Conservation (phyloP, 2,797 vertebrate species). For the Ambastaia sidthimunki region DNA sequence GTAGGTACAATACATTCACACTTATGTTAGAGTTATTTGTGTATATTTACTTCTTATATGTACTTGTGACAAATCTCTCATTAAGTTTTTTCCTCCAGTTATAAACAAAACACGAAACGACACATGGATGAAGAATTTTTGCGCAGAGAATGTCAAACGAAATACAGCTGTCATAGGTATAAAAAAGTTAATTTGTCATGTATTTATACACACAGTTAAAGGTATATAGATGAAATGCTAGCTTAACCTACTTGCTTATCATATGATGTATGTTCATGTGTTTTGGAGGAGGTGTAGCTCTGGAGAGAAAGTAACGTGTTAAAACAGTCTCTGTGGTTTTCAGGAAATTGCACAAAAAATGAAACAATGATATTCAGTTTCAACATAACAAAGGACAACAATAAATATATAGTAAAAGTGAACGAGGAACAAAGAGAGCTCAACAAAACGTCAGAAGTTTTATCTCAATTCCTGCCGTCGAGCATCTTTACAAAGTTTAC, state of each 20-base stretch:
- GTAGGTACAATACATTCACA: not conserved
- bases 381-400: not conserved
- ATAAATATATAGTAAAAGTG: not conserved
- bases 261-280: too few relatives aligned
- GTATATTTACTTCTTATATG: not conserved
- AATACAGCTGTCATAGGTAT: not conserved
- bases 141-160: not conserved
- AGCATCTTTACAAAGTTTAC: not conserved
- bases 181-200: not conserved
- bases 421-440: fast-evolving
- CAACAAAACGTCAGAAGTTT: not conserved
- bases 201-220: too few relatives aligned
- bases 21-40: not conserved
- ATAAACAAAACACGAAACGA: not conserved
- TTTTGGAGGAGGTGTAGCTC: not conserved
- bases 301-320: not conserved
- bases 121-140: not conserved
- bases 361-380: not conserved
- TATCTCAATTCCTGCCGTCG: not conserved
- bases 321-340: not conserved
- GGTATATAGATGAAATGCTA: not conserved
- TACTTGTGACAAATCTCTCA: not conserved
- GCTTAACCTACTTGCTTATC: too few relatives aligned
- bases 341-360: not conserved
- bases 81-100: not conserved